Base-by-base conservation (phyloP, 2,888 invertebrate genomes). In the Apamea crenata region DNA sequence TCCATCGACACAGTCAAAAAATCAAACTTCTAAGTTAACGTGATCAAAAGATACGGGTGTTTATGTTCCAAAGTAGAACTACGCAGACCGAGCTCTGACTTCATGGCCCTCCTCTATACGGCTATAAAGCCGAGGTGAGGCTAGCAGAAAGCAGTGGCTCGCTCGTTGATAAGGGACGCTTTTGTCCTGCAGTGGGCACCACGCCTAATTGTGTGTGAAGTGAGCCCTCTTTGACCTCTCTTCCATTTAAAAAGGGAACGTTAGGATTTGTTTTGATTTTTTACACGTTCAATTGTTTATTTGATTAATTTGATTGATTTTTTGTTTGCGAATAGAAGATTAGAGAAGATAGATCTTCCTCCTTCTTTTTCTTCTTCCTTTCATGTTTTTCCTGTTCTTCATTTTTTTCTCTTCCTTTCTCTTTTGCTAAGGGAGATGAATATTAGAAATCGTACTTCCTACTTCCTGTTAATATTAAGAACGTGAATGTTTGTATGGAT, bases 151-250 rank as follows among this genome's bases (percentile, higher is more conserved):
- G 84, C 88, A 88, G 68, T 88, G 80, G 78, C 78, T 88, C 79
- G 88, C 74, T 79, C 44, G 69, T 72, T 89, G 90, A 89, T 89
- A 89, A 88, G 88, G 88, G 87, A 82, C 74, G 78, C 89, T 76
- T 84, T 89, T 89, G 88, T 85, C 85, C 72, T 74, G 81, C 80
- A 80, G 82, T 83, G 83, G 66, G 70, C 73, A 81, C 81, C 67
- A 50, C 77, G 83, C 83, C 78, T 88, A 89, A 89, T 89, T 89
- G 90, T 87, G 78, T 87, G 90, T 89, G 87, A 89, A 89, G 88
- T 86, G 80, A 84, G 69, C 36, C 74, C 80, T 65, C 56, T 56
- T 66, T 56, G 77, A 87, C 78, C 85, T 87, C 87, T 74, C 70
- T 53, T 65, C 21, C 59, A 36, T 14, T 47, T 59, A 21, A 65